Conservation (phyloP, 2,797 vertebrate species). For the Anguilla obscura region DNA sequence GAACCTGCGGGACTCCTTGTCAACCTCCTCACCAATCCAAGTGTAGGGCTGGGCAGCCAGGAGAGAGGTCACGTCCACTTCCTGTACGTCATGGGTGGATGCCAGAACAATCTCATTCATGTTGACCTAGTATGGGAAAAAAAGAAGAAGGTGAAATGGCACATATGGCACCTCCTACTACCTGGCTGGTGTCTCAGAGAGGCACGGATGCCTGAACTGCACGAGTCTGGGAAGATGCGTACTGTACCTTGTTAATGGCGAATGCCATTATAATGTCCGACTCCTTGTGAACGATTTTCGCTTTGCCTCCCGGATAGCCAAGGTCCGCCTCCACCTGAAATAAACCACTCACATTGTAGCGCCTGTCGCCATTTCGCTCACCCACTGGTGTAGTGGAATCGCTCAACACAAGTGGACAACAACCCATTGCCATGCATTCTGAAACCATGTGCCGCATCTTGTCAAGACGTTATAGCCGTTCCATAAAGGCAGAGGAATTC, state of each 20-base stretch:
- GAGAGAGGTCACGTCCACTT: conserved; percentile 91
- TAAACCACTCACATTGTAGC: conserved; percentile 34
- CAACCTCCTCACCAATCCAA: conserved; percentile 97
- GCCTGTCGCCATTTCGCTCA: conserved; percentile 20
- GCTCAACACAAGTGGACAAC: conserved; percentile 37
- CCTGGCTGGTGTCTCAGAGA: not conserved
- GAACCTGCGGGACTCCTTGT: conserved; percentile 95
- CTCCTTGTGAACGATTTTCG: conserved; percentile 97
- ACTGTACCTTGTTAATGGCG: conserved; percentile 94
- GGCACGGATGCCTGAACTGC: not conserved
- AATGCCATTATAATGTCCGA: conserved; percentile 99
- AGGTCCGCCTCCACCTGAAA: conserved; percentile 96
- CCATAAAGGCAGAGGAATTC: not conserved
- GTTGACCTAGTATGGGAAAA: conserved; percentile 78
- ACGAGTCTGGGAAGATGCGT: conserved; percentile 32
- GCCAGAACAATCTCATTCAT: conserved; percentile 95
- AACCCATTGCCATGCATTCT: conserved; percentile 41
- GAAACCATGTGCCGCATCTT: conserved; percentile 60
- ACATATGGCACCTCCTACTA: not conserved
- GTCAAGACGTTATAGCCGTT: conserved; percentile 31
- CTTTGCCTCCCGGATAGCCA: conserved; percentile 96
- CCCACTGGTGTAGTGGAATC: conserved; percentile 28
- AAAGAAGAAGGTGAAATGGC: not conserved
- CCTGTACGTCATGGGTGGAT: conserved; percentile 96
- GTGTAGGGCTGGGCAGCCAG: conserved; percentile 90